Evolutionary conservation across 2,888 invertebrate genomes (phyloP), one percentile per base, ranked within the genome.

Genomic region (Geophilus truncorum): DNA sequence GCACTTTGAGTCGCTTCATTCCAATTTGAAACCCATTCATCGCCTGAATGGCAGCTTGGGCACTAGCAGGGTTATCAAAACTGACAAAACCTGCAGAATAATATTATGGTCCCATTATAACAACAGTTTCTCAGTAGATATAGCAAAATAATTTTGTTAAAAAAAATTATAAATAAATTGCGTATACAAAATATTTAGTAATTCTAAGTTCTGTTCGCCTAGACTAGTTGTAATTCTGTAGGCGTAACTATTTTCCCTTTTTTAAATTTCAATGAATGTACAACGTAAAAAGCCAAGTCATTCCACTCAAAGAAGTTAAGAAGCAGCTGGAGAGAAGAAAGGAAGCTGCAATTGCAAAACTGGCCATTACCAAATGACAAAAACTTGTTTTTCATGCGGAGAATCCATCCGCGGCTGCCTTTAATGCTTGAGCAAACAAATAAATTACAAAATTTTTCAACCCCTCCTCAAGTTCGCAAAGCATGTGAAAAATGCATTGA

Each of bases 11-110:
- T 87, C 98, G 92, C 91, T 99, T 99, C 98, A 98, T 98, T 87
- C 98, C 98, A 89, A 98, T 98, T 90, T 98, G 98, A 90, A 98
- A 99, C 88, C 98, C 98, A 90, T 99, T 99, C 98, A 99, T 99
- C 86, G 98, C 94, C 89, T 98, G 97, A 88, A 99, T 99, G 85
- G 98, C 98, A 85, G 96, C 94, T 89, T 98, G 97, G 87, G 98
- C 98, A 88, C 97, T 97, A 86, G 94, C 91, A 85, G 97, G 97
- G 91, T 98, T 98, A 91, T 99, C 98, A 90, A 98, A 99, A 86
- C 98, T 98, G 86, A 99, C 98, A 90, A 99, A 99, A 87, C 98
- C 98, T 98, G 88, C 32, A 32, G 62, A 62, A 77, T 75, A 75
- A 45, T 45, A 45, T 45, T 45, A 45, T 45, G 45, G 45, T 45